phyloP scores from a whole-genome alignment of 2,888 invertebrate genomes.

The Ornithoptera priamus region DNA sequence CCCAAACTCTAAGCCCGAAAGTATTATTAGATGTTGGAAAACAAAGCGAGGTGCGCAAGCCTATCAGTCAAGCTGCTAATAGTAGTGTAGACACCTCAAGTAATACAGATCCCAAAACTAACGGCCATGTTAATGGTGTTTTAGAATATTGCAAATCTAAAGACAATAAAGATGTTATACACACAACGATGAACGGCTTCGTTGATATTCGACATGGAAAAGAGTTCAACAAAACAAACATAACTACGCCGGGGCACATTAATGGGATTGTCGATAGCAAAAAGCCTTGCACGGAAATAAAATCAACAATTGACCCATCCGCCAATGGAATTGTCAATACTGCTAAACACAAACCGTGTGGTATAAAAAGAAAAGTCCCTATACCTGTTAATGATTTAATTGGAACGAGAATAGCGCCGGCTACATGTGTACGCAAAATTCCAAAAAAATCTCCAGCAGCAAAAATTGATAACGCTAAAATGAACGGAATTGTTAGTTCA shows the following conservation, averaged over 20 bases:
- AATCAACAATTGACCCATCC: slow-evolving; percentile 59
- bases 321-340: slow-evolving; percentile 52
- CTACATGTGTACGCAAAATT: slow-evolving; percentile 48
- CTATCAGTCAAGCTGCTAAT: slow-evolving; percentile 41
- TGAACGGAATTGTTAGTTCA: slow-evolving; percentile 66
- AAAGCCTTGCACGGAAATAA: slow-evolving; percentile 50
- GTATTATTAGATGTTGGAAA: slow-evolving; percentile 69
- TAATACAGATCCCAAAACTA: slow-evolving; percentile 51
- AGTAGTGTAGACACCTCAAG: slow-evolving; percentile 43
- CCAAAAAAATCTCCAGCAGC: slow-evolving; percentile 49
- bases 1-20: slow-evolving; percentile 73
- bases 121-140: slow-evolving; percentile 46
- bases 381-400: slow-evolving; percentile 50
- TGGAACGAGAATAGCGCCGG: slow-evolving; percentile 54
- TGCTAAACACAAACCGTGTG: slow-evolving; percentile 38
- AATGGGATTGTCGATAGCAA: slow-evolving; percentile 60
- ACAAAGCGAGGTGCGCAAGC: slow-evolving; percentile 48
- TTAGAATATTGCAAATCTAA: slow-evolving; percentile 55
- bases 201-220: slow-evolving; percentile 56
- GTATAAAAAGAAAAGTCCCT: slow-evolving; percentile 50
- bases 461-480: slow-evolving; percentile 54
- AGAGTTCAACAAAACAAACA: slow-evolving; percentile 56
- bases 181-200: slow-evolving; percentile 64
- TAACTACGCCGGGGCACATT: slow-evolving; percentile 44
- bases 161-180: slow-evolving; percentile 52